Conservation (phyloP, 1,140 invertebrate genomes). For the Drosophila guanche region DNA sequence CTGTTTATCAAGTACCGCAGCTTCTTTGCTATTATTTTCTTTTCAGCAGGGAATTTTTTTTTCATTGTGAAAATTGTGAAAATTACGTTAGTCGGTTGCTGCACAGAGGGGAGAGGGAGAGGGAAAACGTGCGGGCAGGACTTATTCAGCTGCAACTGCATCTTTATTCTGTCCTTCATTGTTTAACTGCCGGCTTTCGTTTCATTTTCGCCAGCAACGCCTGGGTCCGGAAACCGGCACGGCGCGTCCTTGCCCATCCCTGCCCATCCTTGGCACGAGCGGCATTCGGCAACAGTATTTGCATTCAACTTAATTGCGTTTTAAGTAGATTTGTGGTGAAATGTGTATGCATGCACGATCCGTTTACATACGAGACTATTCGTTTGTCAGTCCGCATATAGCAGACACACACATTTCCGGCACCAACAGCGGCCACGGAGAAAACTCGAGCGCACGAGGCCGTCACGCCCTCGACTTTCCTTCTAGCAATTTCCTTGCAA, state of each 20-base stretch:
- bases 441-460: not conserved
- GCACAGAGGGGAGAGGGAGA: not conserved
- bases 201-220: constrained; percentile 32
- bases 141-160: constrained; percentile 30
- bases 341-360: constrained; percentile 37
- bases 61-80: constrained; percentile 47
- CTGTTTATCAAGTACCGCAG: constrained; percentile 2
- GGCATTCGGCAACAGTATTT: constrained; percentile 60
- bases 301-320: constrained; percentile 80
- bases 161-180: constrained; percentile 44
- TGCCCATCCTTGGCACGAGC: constrained; percentile 3
- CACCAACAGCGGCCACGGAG: not conserved
- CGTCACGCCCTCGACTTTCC: constrained; percentile 18
- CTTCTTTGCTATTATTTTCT: constrained; percentile 25
- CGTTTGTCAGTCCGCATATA: constrained; percentile 15
- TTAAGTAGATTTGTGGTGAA: constrained; percentile 79
- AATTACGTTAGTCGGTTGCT: constrained; percentile 40
- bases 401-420: not conserved
- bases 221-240: not conserved
- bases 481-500: constrained; percentile 23
- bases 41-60: constrained; percentile 46
- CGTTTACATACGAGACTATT: constrained; percentile 19
- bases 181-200: constrained; percentile 56
- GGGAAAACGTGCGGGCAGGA: not conserved
- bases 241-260: constrained; percentile 4